phyloP scores from a whole-genome alignment of 2,888 invertebrate species.

The Diplazon laetatorius region DNA sequence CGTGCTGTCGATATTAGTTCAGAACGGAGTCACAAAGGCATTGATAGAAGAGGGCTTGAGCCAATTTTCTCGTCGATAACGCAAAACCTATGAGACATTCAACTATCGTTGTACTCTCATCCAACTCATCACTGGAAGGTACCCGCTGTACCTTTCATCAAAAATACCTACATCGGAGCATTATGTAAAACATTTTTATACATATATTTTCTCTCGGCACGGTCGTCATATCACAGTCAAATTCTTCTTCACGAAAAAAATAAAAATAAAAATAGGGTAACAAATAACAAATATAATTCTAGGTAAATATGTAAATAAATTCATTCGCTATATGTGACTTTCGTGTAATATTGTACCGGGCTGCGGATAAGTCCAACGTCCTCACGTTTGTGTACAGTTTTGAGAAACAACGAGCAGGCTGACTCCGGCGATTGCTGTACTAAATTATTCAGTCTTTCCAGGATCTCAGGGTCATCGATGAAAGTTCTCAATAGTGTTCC shows the following conservation, averaged over 20 bases:
- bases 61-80: conserved; percentile 71
- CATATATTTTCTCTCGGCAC: conserved; percentile 9
- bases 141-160: not conserved
- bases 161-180: not conserved
- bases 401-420: conserved; percentile 74
- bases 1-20: conserved; percentile 84
- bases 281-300: not conserved
- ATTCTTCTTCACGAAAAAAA: conserved; percentile 5
- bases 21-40: conserved; percentile 83
- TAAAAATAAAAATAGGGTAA: conserved; percentile 11
- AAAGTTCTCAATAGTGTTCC: conserved; percentile 61
- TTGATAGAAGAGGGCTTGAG: conserved; percentile 82
- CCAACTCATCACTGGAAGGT: conserved; percentile 17
- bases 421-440: conserved; percentile 69
- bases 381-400: conserved; percentile 65
- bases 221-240: conserved; percentile 39
- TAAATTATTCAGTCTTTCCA: conserved; percentile 66
- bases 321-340: conserved; percentile 66
- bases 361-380: conserved; percentile 69
- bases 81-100: conserved; percentile 75
- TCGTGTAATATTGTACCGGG: conserved; percentile 77
- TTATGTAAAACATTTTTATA: not conserved
- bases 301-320: conserved; percentile 26
- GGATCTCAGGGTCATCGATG: conserved; percentile 55
- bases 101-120: conserved; percentile 66